Conservation (phyloP, 2,888 invertebrate genomes). For the Megastigmus dorsalis region DNA sequence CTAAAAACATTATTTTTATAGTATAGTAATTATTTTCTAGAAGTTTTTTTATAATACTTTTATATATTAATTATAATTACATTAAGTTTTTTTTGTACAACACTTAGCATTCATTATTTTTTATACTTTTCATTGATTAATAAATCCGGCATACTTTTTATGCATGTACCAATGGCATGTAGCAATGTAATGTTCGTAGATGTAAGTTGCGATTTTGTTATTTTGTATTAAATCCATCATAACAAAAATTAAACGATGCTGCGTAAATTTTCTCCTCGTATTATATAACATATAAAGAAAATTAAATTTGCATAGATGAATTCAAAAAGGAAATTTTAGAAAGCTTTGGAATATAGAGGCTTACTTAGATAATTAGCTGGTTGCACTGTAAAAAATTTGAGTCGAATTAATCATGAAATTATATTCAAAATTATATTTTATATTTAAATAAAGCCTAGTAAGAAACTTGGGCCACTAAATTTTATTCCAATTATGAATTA, state of each 20-base stretch:
- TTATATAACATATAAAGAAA: too few species aligned
- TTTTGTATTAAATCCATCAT: not conserved
- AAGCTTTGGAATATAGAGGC: not conserved
- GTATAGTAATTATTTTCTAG: not conserved
- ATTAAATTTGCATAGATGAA: too few species aligned
- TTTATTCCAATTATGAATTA: too few species aligned
- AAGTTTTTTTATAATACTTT: conserved; percentile 10
- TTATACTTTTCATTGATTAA: not conserved
- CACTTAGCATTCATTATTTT: conserved; percentile 11
- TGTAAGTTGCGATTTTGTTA: not conserved
- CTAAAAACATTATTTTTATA: conserved; percentile 7
- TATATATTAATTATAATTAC: conserved; percentile 15
- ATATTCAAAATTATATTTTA: too few species aligned
- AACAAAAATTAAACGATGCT: not conserved
- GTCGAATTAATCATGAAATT: too few species aligned
- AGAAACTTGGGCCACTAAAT: too few species aligned
- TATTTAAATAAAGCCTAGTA: too few species aligned
- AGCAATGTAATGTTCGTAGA: too few species aligned
- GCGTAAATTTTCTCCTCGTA: too few species aligned
- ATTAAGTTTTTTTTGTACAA: not conserved
- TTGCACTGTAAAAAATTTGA: too few species aligned
- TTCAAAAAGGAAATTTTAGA: not conserved
- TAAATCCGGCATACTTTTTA: not conserved
- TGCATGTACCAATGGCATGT: not conserved
- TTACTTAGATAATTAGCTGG: too few species aligned